Conservation (phyloP, 1,140 invertebrate genomes). For the Anastatus disparis region DNA sequence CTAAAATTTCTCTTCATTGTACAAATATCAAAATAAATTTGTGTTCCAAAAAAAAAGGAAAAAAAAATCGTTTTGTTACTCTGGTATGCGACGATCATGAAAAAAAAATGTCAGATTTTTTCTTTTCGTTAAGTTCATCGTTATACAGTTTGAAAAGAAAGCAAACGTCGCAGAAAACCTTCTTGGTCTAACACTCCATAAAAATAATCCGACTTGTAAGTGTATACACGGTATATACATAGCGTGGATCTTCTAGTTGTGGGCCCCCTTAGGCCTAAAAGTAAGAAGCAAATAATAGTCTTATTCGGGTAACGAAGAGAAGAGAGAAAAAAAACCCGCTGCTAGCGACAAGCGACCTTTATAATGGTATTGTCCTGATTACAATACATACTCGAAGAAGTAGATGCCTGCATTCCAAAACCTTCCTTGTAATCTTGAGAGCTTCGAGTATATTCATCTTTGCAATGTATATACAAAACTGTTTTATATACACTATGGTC, state of each 20-base stretch:
- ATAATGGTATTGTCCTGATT: conserved; percentile 47
- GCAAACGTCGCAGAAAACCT: conserved; percentile 18
- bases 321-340: too few relatives aligned
- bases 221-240: neutral
- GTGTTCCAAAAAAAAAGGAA: neutral
- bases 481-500: too few relatives aligned
- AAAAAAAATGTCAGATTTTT: conserved; percentile 19
- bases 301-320: conserved; percentile 54
- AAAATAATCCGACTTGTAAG: conserved; percentile 53
- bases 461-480: too few relatives aligned
- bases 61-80: conserved; percentile 7
- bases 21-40: conserved; percentile 4
- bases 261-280: conserved; percentile 40
- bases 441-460: conserved; percentile 40
- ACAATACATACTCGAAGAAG: conserved; percentile 47
- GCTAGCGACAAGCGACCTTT: conserved; percentile 38
- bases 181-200: conserved; percentile 32
- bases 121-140: too few relatives aligned
- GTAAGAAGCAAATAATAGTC: conserved; percentile 54
- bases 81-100: conserved; percentile 5
- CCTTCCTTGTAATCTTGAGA: conserved; percentile 42
- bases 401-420: conserved; percentile 43
- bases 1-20: too few relatives aligned
- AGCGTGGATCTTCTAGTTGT: conserved; percentile 6
- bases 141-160: conserved; percentile 25